A percentile compares a stretch with the other conserved stretches of the same genome.
Evolutionary conservation across 2,888 invertebrate genomes (phyloP).

Genomic region (Calliopum simillimum): DNA sequence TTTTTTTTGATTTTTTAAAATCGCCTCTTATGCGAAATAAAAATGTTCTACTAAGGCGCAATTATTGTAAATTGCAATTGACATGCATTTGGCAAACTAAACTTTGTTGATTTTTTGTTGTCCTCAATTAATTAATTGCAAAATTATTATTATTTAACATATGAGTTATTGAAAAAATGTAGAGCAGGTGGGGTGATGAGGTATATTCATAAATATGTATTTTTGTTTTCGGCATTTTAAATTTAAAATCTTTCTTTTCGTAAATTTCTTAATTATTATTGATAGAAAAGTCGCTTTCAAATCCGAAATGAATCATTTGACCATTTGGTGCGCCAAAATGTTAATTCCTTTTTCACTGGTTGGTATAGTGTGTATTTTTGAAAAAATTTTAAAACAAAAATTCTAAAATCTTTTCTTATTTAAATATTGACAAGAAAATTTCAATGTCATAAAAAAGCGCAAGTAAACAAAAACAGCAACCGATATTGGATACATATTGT

Average conservation of each 20-base stretch:
- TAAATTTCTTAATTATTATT: background rate
- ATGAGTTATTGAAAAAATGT: background rate
- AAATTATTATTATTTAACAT: conserved; percentile 1
- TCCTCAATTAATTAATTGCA: conserved; percentile 31
- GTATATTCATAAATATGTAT: too few relatives aligned
- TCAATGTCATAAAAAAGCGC: background rate
- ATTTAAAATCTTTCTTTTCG: background rate
- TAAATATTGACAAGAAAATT: background rate
- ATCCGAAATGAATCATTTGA: background rate
- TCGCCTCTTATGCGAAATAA: conserved; percentile 15
- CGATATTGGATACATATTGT: background rate
- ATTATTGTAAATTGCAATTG: conserved; percentile 21
- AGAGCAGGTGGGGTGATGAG: background rate
- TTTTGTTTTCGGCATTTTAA: too few relatives aligned
- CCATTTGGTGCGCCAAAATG: background rate
- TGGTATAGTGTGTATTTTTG: conserved; percentile 8
- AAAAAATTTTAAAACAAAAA: background rate
- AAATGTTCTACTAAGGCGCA: conserved; percentile 24
- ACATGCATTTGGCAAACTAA: conserved; percentile 24
- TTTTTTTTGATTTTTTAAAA: conserved; percentile 18
- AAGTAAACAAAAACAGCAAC: conserved; percentile 2
- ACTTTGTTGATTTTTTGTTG: conserved; percentile 20
- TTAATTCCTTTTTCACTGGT: too few relatives aligned
- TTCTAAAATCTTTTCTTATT: background rate
- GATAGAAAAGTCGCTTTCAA: background rate